Base-by-base conservation (phyloP, 2,797 vertebrate species). In the Lophotriccus pileatus region DNA sequence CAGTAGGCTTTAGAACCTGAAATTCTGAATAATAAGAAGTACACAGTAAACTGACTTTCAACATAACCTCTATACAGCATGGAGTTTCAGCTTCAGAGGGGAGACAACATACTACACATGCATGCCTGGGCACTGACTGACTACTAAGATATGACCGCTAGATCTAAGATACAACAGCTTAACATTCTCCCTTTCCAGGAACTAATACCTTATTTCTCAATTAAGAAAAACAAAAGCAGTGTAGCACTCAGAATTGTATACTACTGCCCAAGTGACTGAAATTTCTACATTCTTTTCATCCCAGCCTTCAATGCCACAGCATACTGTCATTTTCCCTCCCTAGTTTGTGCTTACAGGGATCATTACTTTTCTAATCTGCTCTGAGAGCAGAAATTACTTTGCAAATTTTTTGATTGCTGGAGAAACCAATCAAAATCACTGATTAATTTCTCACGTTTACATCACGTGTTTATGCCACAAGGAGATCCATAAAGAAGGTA, bases 141-240 rank as follows among this genome's bases (percentile, higher is more conserved):
- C 41, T 28, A 50, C 27, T 84, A 34, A 93, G 62, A 53, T 79
- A 53, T 37, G 93, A 52, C 62, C 15, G 8, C 39, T 77, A 60
- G 68, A 87, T 79, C 67, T 70, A 82, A 75, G 75, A 93, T 85
- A 41, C 19, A 91, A 66, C 67, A 95, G 64, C 67, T 92, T 94
- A 94, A 89, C 63, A 82, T 53, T 68, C 68, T 92, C 84, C 69
- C 87, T 96, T 94, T 93, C 78, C 89, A 89, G 70, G 85, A 96
- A 93, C 76, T 84, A 95, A 88, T 91, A 58, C 19, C 11, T 76
- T 34, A 73, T 47, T 58, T 77, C 79, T 77, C 37, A 80, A 4
- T 64, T 34, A 49, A 2, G 19, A 70, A 77, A 79, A 76, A 68
- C 7, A 56, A 62, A 84, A 78, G n/a, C 78, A 55, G 11, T 39